Conservation (phyloP, 2,797 vertebrate genomes). For the Chaetodon trifasciatus region DNA sequence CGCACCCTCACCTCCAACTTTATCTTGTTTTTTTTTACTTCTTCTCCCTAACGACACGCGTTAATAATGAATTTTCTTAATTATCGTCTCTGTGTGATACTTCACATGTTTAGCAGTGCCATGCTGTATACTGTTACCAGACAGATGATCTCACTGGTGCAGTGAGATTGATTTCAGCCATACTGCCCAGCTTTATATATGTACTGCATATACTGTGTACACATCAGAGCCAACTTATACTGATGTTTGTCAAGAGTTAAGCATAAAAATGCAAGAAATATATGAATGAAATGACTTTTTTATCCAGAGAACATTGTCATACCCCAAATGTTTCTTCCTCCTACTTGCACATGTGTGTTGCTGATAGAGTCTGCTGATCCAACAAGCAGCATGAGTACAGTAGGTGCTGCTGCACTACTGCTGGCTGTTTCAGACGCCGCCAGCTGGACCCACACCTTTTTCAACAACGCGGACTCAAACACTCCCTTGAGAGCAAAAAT, state of each 20-base stretch:
- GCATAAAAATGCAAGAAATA: not conserved
- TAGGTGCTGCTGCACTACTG: conserved; percentile 19
- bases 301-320: no score
- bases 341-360: not conserved
- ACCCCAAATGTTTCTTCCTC: not conserved
- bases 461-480: conserved; percentile 21
- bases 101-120: not conserved
- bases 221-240: not conserved
- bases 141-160: not conserved
- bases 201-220: not conserved
- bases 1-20: conserved; percentile 1
- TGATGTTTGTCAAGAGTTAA: not conserved
- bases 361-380: conserved; percentile 13
- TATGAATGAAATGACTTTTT: no score
- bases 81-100: not conserved
- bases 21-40: not conserved
- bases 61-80: not conserved
- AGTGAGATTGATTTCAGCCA: not conserved
- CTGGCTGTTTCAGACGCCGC: conserved; percentile 27
- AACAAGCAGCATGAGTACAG: conserved; percentile 21
- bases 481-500: conserved; percentile 30
- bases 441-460: conserved; percentile 39
- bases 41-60: not conserved
- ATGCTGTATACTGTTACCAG: conserved; percentile 1
- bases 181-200: not conserved